Evolutionary conservation across 1,140 invertebrate species (phyloP).

Genomic region (Pygmarrhopalites habei): DNA sequence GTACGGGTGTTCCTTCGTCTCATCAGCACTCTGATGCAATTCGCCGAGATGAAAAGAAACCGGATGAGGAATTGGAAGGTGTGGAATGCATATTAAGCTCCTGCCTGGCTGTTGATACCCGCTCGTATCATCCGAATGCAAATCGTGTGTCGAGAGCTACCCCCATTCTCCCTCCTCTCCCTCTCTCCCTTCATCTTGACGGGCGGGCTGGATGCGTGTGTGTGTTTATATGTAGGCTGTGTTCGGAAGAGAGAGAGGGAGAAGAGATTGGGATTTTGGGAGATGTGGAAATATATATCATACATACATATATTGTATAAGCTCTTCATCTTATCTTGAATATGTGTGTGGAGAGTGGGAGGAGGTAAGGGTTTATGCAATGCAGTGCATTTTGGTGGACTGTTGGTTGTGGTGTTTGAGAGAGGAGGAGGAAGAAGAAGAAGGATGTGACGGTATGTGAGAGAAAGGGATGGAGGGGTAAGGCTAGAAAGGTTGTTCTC

Average conservation of each 20-base stretch:
- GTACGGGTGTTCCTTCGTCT: too few relatives aligned
- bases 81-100: slow-evolving; percentile 29
- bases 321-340: too few relatives aligned
- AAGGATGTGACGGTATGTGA: neutral
- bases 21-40: slow-evolving; percentile 20
- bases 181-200: too few relatives aligned
- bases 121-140: slow-evolving; percentile 32
- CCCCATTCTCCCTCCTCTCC: neutral
- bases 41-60: slow-evolving; percentile 28
- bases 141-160: slow-evolving; percentile 13
- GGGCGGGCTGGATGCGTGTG: too few relatives aligned
- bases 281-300: too few relatives aligned
- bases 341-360: too few relatives aligned
- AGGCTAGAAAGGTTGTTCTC: neutral
- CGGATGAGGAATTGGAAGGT: slow-evolving; percentile 31
- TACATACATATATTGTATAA: too few relatives aligned
- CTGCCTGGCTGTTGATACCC: slow-evolving; percentile 16
- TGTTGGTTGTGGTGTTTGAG: neutral
- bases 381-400: neutral
- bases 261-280: too few relatives aligned
- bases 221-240: too few relatives aligned
- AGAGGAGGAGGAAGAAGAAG: neutral
- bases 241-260: too few relatives aligned
- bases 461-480: neutral
- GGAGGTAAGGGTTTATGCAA: neutral